Conservation (phyloP, 35 echinoderm and acorn worm species). For the Apostichopus japonicus region DNA sequence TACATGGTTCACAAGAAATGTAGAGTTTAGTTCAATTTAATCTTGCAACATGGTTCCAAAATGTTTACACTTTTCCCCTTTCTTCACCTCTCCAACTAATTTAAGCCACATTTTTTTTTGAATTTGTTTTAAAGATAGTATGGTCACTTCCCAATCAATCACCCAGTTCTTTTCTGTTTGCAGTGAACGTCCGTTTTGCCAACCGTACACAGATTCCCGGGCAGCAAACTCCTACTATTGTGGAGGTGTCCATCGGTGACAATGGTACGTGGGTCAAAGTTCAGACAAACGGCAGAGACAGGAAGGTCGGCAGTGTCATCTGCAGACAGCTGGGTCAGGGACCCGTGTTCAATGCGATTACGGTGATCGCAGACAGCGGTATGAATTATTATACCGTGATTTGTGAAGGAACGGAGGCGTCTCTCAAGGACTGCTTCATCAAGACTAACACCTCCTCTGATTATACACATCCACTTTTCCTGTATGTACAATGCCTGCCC, state of each 20-base stretch:
- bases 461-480: not conserved
- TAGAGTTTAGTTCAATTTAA: too few relatives aligned
- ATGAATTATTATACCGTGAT: not conserved
- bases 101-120: too few relatives aligned
- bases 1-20: too few relatives aligned
- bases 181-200: not conserved
- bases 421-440: not conserved
- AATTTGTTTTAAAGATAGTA: too few relatives aligned
- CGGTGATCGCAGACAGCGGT: not conserved
- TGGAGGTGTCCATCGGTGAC: not conserved
- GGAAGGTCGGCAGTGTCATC: constrained; percentile 19
- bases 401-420: not conserved
- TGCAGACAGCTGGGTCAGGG: constrained; percentile 12
- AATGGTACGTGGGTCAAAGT: not conserved
- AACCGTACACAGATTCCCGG: not conserved
- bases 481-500: not conserved
- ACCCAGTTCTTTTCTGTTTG: not conserved
- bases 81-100: too few relatives aligned
- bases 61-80: too few relatives aligned
- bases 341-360: not conserved
- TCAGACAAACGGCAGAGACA: not conserved
- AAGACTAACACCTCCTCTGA: not conserved
- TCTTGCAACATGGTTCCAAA: too few relatives aligned
- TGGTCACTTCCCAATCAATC: too few relatives aligned
- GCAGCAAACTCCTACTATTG: not conserved